A percentile compares a stretch with the other conserved stretches of the same genome.
phyloP scores from a whole-genome alignment of 2,888 invertebrate genomes.

The Dicranocentrus wangi region DNA sequence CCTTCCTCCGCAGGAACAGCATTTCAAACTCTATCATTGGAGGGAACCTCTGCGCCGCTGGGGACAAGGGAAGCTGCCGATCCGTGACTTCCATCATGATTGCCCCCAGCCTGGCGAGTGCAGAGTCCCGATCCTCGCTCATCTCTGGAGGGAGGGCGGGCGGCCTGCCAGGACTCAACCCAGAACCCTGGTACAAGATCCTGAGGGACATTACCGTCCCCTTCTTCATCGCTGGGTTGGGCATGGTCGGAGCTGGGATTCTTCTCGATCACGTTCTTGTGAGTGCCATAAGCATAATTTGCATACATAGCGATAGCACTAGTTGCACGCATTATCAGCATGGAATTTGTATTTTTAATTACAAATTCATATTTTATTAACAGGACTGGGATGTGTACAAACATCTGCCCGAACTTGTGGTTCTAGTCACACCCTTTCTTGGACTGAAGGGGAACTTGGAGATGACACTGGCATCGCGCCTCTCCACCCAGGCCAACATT shows the following conservation, averaged over 20 bases:
- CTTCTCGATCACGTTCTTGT: slow-evolving; percentile 66
- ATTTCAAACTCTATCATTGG: slow-evolving; percentile 51
- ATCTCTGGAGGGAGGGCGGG: slow-evolving; percentile 53
- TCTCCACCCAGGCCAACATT: slow-evolving; percentile 89
- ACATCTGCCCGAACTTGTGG: slow-evolving; percentile 82
- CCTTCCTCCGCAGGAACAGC: slow-evolving; percentile 32
- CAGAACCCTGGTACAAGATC: slow-evolving; percentile 63
- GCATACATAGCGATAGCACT: background rate
- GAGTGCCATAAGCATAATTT: background rate
- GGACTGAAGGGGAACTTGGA: slow-evolving; percentile 91
- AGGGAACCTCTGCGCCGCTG: slow-evolving; percentile 46
- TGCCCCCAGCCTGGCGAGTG: slow-evolving; percentile 51
- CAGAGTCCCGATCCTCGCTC: slow-evolving; percentile 62
- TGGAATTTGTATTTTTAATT: background rate
- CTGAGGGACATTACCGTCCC: slow-evolving; percentile 63
- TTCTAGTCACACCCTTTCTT: slow-evolving; percentile 87
- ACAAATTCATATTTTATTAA: background rate
- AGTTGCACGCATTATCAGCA: background rate
- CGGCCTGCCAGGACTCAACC: slow-evolving; percentile 36
- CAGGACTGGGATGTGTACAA: slow-evolving; percentile 84
- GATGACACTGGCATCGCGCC: slow-evolving; percentile 93
- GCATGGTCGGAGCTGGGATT: slow-evolving; percentile 69
- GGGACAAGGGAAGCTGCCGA: slow-evolving; percentile 60
- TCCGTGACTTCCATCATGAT: slow-evolving; percentile 57
- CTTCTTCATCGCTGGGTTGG: slow-evolving; percentile 67